phyloP scores from a whole-genome alignment of 2,113 vertebrate genomes.

The Paramormyrops kingsleyae region DNA sequence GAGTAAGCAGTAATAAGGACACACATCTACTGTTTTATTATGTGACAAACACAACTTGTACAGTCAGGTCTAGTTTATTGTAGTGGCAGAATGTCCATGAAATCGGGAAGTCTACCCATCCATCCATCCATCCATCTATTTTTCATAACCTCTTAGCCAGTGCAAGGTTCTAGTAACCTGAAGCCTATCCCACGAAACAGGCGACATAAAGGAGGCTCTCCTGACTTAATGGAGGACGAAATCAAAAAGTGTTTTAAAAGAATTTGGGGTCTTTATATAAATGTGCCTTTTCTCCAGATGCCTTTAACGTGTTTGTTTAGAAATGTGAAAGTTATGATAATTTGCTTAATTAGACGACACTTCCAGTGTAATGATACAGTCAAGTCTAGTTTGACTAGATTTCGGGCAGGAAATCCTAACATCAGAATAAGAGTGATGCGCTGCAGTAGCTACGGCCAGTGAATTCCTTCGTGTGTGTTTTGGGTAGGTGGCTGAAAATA shows the following conservation, averaged over 20 bases:
- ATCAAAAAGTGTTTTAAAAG: background rate
- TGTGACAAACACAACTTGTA: background rate
- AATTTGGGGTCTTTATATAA: background rate
- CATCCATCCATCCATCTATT: background rate
- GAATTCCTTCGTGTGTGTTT: background rate
- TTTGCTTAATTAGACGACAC: background rate
- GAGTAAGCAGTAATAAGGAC: background rate
- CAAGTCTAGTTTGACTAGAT: too few relatives aligned
- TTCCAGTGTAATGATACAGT: background rate
- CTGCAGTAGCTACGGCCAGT: background rate
- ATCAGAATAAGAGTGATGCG: background rate
- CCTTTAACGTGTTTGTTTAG: background rate
- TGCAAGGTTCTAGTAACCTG: background rate
- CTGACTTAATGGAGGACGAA: background rate
- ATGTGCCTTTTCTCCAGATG: background rate
- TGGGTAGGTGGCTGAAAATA: background rate
- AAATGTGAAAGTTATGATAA: background rate
- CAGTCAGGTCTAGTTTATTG: background rate
- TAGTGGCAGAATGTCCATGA: background rate
- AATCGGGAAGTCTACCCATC: background rate
- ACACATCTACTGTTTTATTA: background rate
- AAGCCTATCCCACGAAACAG: background rate
- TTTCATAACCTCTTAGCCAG: background rate
- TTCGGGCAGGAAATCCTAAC: background rate
- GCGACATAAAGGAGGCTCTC: background rate